These are phyloP conservation scores for Thalassoma bifasciatum DNA, from an alignment of 2,113 vertebrate genomes.

Conservation along the genomic window DNA sequence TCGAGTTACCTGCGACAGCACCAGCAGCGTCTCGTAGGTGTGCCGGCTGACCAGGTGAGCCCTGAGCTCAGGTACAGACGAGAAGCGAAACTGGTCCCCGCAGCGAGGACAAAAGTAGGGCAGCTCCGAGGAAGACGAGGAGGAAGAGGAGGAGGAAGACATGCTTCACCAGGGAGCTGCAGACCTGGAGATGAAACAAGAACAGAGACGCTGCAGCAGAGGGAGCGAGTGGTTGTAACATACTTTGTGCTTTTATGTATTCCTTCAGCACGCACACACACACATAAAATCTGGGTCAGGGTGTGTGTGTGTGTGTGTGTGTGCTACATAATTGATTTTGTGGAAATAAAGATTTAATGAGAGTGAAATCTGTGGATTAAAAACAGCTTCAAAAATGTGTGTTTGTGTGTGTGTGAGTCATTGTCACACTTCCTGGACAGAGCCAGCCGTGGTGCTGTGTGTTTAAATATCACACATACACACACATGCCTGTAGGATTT, in stretches of 20 bases:
- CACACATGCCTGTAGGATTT: constrained; percentile 24
- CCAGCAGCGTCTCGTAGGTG: constrained; percentile 74
- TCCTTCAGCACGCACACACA: not conserved
- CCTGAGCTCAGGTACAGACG: constrained; percentile 60
- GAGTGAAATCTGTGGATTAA: constrained; percentile 16
- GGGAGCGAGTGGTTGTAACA: not conserved
- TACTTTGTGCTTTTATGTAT: not conserved
- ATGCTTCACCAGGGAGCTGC: constrained; percentile 42
- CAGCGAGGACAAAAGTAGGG: constrained; percentile 75
- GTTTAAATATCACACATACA: constrained; percentile 7
- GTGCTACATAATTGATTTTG: constrained; percentile 37
- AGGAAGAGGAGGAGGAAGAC: constrained; percentile 50
- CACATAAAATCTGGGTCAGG: constrained; percentile 50
- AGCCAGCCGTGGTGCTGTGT: not conserved
- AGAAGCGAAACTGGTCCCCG: constrained; percentile 52
- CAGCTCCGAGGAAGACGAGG: constrained; percentile 34
- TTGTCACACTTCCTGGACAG: not conserved
- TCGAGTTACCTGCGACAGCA: constrained; percentile 63
- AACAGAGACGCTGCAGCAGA: not conserved
- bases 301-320: constrained; percentile 16
- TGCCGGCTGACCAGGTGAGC: constrained; percentile 73
- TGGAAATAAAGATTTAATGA: constrained; percentile 41
- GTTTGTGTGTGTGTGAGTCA: not conserved
- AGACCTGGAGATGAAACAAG: constrained; percentile 35
- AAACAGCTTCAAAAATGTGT: not conserved